Evolutionary conservation across 2,113 vertebrate species (phyloP).

Genomic region (Prunella himalayana): DNA sequence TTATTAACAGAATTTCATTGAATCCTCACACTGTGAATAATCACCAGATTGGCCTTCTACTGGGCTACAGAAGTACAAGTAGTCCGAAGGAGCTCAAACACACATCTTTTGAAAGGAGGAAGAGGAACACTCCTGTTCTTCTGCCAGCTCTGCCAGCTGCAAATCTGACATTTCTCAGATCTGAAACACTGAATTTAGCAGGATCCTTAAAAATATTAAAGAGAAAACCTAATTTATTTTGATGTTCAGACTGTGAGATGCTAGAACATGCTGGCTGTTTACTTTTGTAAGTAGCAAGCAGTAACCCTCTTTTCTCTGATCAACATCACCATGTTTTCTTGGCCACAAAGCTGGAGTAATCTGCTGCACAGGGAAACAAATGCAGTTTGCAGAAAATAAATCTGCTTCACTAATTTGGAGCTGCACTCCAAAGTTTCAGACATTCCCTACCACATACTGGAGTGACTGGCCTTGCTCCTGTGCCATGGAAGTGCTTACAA

Average conservation of each 20-base stretch:
- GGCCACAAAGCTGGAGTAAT: background rate
- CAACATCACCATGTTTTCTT: background rate
- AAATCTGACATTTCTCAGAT: background rate
- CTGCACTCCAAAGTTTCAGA: background rate
- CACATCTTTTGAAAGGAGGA: background rate
- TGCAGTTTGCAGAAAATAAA: fast-evolving
- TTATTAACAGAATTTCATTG: background rate
- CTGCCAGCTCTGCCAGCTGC: background rate
- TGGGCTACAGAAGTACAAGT: background rate
- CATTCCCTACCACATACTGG: fast-evolving
- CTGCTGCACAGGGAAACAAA: background rate
- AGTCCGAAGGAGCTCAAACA: background rate
- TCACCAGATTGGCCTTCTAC: background rate
- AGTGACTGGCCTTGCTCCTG: background rate
- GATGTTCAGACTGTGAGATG: background rate
- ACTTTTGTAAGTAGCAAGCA: fast-evolving
- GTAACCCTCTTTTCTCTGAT: background rate
- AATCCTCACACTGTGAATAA: background rate
- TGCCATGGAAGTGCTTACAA: fast-evolving
- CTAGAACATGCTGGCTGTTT: background rate
- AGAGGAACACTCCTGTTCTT: background rate
- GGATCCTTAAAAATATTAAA: background rate
- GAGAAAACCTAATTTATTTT: background rate
- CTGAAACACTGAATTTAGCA: background rate
- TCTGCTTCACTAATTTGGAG: background rate